Base-by-base conservation (phyloP, 2,888 invertebrate species). In the Pristionchus maxplancki region DNA sequence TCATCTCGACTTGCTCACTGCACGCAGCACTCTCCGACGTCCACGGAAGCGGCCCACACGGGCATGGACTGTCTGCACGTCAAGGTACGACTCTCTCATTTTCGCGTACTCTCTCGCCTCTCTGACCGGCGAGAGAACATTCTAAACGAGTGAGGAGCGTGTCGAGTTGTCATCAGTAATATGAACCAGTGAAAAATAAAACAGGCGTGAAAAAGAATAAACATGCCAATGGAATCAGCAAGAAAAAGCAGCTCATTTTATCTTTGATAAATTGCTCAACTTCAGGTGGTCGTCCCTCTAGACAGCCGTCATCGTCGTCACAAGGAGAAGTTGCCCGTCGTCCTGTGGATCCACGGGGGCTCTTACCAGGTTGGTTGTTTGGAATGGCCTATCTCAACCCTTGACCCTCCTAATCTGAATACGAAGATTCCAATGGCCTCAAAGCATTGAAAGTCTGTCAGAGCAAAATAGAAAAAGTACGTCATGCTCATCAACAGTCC, bases 291-390 rank as follows among this genome's bases (percentile, higher is more conserved):
- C 13, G 37, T 82, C 17, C 82, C 50, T 82, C 31, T n/a, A n/a
- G 50, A 82, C n/a, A 17, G 5, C 17, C 48, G 11, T 50, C 13
- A 24, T 9, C 44, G 24, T 5, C 44, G 82, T 5, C 48, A 82
- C 50, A 44, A 44, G 50, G 82, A 82, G 37, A 17, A 6, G 4
- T n/a, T 82, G 48, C 82, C 82, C 5, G 82, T 82, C 2, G 44
- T 82, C 11, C 15, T 82, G n/a, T 82, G 82, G 82, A 82, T 82
- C 17, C 82, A 82, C 50, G 82, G 82, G 48, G 82, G 82, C 3
- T 82, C 82, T 11, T 82, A 82, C 24, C 82, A 82, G 82, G 82
- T 82, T 17, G 17, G 20, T 28, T 28, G 34, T 15, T 37, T n/a
- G n/a, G n/a, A n/a, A n/a, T n/a, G n/a, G n/a, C n/a, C n/a, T n/a